Evolutionary conservation across 2,888 invertebrate genomes (phyloP).

Genomic region (Bugula neritina): DNA sequence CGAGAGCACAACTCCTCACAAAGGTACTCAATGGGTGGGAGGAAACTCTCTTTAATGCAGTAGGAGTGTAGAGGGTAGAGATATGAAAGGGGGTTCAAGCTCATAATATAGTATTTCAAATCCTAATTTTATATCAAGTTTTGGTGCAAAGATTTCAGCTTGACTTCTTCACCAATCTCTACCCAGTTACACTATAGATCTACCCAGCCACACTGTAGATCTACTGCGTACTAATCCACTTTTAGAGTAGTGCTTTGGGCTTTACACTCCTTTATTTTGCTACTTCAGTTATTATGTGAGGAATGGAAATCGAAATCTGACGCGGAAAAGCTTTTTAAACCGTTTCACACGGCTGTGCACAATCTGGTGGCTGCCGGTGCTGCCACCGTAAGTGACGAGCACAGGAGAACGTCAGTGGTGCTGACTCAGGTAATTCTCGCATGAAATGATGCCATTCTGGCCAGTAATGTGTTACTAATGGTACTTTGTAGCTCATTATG

Average conservation of each 20-base stretch:
- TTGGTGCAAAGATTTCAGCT: no score
- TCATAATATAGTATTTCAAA: no score
- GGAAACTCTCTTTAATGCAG: no score
- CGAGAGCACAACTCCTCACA: constrained; percentile 46
- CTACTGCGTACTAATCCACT: no score
- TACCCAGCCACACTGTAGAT: no score
- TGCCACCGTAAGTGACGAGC: not conserved
- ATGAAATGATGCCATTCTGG: not conserved
- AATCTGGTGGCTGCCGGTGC: constrained; percentile 16
- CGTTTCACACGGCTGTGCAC: constrained; percentile 19
- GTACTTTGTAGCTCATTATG: not conserved
- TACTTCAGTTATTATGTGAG: constrained; percentile 21
- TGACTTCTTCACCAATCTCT: no score
- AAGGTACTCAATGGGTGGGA: constrained; percentile 38
- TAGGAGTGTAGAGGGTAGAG: no score
- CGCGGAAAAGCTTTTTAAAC: constrained; percentile 17
- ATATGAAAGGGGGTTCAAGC: no score
- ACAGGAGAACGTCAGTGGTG: constrained; percentile 6
- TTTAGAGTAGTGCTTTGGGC: no score
- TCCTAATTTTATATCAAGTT: no score
- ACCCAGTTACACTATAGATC: no score
- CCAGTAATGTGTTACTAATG: not conserved
- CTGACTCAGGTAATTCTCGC: constrained; percentile 4
- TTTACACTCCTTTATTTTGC: constrained; percentile 11
- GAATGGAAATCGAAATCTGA: constrained; percentile 21